These are phyloP conservation scores for Hippasteria phrygiana DNA, from an alignment of 53 echinoderm and acorn worm species.

Conservation along the genomic window DNA sequence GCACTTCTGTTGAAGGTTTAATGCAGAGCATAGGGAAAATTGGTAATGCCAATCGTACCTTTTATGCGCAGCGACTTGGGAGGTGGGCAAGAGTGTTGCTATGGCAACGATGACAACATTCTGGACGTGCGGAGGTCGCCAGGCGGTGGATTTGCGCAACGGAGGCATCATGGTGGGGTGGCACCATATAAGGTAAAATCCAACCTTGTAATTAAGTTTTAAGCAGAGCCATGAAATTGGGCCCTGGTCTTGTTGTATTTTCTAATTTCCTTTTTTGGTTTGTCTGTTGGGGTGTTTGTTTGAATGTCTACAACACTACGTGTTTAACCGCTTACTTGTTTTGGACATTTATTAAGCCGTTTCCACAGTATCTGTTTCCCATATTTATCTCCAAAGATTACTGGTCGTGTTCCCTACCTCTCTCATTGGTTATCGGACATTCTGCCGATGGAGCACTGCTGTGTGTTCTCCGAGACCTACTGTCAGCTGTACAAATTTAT, in stretches of 20 bases:
- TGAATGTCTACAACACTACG: background rate
- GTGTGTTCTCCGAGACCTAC: background rate
- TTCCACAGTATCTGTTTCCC: too few relatives aligned
- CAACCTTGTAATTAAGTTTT: background rate
- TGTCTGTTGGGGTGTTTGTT: too few relatives aligned
- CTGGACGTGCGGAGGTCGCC: constrained; percentile 20
- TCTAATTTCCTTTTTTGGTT: too few relatives aligned
- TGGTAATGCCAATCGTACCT: too few relatives aligned
- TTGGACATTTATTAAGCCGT: background rate
- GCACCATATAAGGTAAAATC: constrained; percentile 44
- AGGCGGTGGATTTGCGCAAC: constrained; percentile 71
- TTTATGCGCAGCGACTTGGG: constrained; percentile 50
- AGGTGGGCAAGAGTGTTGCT: constrained; percentile 86
- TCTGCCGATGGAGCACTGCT: constrained; percentile 73
- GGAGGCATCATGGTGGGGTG: constrained; percentile 69
- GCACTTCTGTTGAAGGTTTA: too few relatives aligned
- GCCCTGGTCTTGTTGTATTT: too few relatives aligned
- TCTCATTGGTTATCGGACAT: constrained; percentile 69
- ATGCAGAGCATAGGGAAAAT: too few relatives aligned
- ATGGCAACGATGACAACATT: constrained; percentile 53
- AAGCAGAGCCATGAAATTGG: too few relatives aligned
- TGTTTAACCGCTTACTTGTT: background rate
- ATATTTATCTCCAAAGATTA: background rate
- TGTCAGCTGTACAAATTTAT: background rate
- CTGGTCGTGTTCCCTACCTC: constrained; percentile 71